Percentiles rank a stretch among this genome's conserved stretches.
Conservation (phyloP, 1,140 invertebrate species). For the Chrysopa pallens region DNA sequence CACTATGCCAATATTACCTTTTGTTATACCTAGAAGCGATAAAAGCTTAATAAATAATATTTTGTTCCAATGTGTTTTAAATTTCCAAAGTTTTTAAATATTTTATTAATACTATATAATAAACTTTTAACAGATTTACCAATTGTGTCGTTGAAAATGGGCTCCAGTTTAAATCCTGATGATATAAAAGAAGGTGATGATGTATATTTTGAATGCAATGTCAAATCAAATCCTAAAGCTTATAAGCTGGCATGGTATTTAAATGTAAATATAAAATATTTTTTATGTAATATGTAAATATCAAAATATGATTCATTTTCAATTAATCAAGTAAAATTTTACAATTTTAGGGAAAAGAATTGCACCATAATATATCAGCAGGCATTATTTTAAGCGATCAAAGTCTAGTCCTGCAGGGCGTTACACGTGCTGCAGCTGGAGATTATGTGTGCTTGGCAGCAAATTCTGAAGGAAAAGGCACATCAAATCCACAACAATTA, state of each 20-base stretch:
- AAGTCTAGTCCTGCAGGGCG: conserved; percentile 62
- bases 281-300: no score
- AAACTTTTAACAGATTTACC: conserved; percentile 37
- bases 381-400: conserved; percentile 67
- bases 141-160: conserved; percentile 57
- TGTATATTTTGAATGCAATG: conserved; percentile 63
- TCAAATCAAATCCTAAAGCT: conserved; percentile 60
- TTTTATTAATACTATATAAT: no score
- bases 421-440: conserved; percentile 58
- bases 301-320: no score
- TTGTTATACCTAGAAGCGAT: no score
- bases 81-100: no score
- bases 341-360: conserved; percentile 43
- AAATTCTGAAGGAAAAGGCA: conserved; percentile 63
- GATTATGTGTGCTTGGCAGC: conserved; percentile 66
- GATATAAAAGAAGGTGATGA: conserved; percentile 74
- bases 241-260: conserved; percentile 72
- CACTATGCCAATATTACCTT: no score
- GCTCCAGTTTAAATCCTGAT: conserved; percentile 55
- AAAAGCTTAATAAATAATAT: no score
- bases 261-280: conserved; percentile 40
- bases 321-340: background rate
- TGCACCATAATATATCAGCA: conserved; percentile 56
- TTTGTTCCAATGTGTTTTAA: no score
- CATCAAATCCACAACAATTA: conserved; percentile 59